phyloP scores from a whole-genome alignment of 2,113 vertebrate genomes.

The Epinephelus cyanopodus region DNA sequence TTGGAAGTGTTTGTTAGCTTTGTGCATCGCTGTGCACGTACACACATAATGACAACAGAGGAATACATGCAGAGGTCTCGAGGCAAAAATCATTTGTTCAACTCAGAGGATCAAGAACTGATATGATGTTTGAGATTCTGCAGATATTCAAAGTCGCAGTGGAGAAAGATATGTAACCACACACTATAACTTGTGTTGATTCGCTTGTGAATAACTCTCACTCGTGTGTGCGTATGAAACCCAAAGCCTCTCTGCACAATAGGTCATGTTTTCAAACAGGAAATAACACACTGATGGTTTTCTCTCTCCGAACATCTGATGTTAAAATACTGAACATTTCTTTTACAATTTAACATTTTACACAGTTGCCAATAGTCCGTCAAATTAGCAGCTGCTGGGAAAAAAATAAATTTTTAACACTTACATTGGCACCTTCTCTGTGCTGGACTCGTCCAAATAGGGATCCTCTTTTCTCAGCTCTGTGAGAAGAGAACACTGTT shows the following conservation, averaged over 20 bases:
- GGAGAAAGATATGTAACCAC: not conserved
- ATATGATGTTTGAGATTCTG: not conserved
- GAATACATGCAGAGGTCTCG: not conserved
- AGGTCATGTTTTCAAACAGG: not conserved
- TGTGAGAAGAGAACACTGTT: constrained; percentile 37
- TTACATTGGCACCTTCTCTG: constrained; percentile 83
- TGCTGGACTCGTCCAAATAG: constrained; percentile 63
- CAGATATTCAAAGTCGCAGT: not conserved
- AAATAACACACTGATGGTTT: not conserved
- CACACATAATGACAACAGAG: not conserved
- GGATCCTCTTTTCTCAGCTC: constrained; percentile 69
- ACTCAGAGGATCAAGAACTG: not conserved
- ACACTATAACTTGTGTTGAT: not conserved
- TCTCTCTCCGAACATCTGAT: not conserved
- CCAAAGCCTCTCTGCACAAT: not conserved
- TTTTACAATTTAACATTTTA: not conserved
- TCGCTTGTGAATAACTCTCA: not conserved
- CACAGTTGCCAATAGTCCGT: not conserved
- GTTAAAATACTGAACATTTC: not conserved
- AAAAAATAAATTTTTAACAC: constrained; percentile 21
- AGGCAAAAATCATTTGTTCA: not conserved
- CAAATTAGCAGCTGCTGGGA: not conserved
- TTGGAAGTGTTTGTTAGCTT: not conserved
- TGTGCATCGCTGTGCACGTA: not conserved
- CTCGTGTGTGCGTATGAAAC: not conserved